Conservation (phyloP, 2,888 invertebrate species). For the Dione juno region DNA sequence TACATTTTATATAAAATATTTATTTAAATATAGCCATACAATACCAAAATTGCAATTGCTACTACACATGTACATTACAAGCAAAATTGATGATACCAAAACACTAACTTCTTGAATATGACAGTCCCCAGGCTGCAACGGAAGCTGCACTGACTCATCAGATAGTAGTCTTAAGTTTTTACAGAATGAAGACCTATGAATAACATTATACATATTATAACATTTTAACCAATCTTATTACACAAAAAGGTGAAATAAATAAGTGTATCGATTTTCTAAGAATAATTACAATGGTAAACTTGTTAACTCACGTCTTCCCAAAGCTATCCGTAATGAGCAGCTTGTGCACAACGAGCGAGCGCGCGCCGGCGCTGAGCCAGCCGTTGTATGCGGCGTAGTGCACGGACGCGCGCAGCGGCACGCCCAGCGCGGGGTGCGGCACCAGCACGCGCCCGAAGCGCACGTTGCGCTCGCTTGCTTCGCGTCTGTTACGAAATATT, state of each 20-base stretch:
- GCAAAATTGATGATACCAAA: neutral
- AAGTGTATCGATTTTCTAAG: no score
- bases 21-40: neutral
- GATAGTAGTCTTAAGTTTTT: constrained; percentile 89
- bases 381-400: constrained; percentile 95
- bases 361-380: constrained; percentile 93
- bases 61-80: neutral
- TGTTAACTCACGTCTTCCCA: constrained; percentile 86
- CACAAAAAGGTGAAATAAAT: neutral
- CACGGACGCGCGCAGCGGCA: constrained; percentile 88
- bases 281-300: no score
- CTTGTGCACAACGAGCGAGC: constrained; percentile 91
- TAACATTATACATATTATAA: no score
- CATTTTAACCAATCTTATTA: neutral
- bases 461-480: constrained; percentile 89
- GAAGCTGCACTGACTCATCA: constrained; percentile 88
- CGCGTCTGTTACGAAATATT: constrained; percentile 87
- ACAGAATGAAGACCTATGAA: constrained; percentile 89
- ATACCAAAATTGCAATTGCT: neutral
- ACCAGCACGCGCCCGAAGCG: constrained; percentile 92
- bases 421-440: constrained; percentile 93
- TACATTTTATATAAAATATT: neutral
- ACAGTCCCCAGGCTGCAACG: constrained; percentile 91
- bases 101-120: constrained; percentile 82
- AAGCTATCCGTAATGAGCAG: constrained; percentile 93